A percentile compares a stretch with the other conserved stretches of the same genome.
Evolutionary conservation across 2,797 vertebrate genomes (phyloP).

Genomic region (Falco naumanni): DNA sequence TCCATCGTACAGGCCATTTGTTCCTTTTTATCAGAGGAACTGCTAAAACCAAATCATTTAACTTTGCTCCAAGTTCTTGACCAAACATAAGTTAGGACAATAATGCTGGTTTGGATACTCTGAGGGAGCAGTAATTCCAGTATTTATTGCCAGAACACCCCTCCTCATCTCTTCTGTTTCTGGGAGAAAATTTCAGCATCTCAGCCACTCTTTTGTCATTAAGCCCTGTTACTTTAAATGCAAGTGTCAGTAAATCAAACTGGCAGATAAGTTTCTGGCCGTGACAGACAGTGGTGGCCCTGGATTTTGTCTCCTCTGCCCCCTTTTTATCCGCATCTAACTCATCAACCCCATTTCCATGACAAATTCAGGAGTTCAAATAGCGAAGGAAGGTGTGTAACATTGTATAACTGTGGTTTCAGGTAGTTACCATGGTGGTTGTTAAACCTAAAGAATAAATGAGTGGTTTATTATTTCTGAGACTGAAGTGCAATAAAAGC

Average conservation of each 20-base stretch:
- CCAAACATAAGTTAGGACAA: not conserved
- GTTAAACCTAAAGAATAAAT: slow-evolving; percentile 36
- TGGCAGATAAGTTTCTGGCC: not conserved
- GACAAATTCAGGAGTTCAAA: not conserved
- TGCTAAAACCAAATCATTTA: not conserved
- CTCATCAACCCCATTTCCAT: not conserved
- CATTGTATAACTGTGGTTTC: not conserved
- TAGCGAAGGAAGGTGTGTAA: not conserved
- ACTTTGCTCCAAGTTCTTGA: not conserved
- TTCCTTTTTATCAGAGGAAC: not conserved
- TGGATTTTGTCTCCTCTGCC: not conserved
- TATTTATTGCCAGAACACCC: not conserved
- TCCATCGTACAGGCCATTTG: not conserved
- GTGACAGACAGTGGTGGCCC: not conserved
- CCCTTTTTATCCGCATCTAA: not conserved
- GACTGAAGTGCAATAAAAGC: not conserved
- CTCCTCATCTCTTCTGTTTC: not conserved
- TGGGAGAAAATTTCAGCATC: not conserved
- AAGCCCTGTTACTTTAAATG: not conserved
- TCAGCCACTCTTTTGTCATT: not conserved
- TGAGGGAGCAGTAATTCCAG: not conserved
- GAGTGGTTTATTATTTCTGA: slow-evolving; percentile 32
- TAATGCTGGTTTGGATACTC: not conserved
- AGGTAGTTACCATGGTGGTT: slow-evolving; percentile 5
- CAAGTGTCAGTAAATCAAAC: not conserved